A percentile compares a stretch with the other conserved stretches of the same genome.
Evolutionary conservation across 92 coral and sea anemone genomes (phyloP).

Genomic region (Zoanthus solanderi): DNA sequence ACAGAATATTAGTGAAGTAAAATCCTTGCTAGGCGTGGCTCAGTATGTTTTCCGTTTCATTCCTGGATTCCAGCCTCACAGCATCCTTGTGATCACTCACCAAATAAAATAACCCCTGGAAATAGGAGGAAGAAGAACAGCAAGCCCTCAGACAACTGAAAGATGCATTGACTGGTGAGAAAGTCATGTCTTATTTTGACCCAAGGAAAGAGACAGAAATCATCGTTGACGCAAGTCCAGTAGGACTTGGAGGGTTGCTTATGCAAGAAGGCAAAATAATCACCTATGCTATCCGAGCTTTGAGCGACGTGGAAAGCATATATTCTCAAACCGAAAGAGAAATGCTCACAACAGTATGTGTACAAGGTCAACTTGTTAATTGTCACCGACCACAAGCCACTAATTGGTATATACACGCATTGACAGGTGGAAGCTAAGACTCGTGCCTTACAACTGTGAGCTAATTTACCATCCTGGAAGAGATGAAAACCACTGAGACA

Average conservation of each 20-base stretch:
- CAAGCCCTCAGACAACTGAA: constrained; percentile 58
- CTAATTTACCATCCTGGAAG: constrained; percentile 67
- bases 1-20: too few species aligned
- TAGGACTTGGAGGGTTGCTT: background rate
- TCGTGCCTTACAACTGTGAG: constrained; percentile 67
- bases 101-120: constrained; percentile 64
- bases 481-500: constrained; percentile 54
- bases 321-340: constrained; percentile 75
- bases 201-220: constrained; percentile 9
- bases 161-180: constrained; percentile 63
- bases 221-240: too few species aligned
- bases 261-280: constrained; percentile 59
- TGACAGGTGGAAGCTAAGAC: constrained; percentile 74
- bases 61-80: constrained; percentile 55
- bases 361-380: constrained; percentile 67
- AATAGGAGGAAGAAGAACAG: constrained; percentile 70
- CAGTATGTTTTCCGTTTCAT: too few species aligned
- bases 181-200: constrained; percentile 66
- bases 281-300: constrained; percentile 71
- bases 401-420: constrained; percentile 63
- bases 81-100: constrained; percentile 68
- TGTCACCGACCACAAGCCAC: constrained; percentile 76
- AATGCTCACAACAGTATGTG: constrained; percentile 69
- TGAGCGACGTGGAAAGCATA: constrained; percentile 62
- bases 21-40: too few species aligned